Conservation (phyloP, 2,888 invertebrate genomes). For the Thymelicus lineola region DNA sequence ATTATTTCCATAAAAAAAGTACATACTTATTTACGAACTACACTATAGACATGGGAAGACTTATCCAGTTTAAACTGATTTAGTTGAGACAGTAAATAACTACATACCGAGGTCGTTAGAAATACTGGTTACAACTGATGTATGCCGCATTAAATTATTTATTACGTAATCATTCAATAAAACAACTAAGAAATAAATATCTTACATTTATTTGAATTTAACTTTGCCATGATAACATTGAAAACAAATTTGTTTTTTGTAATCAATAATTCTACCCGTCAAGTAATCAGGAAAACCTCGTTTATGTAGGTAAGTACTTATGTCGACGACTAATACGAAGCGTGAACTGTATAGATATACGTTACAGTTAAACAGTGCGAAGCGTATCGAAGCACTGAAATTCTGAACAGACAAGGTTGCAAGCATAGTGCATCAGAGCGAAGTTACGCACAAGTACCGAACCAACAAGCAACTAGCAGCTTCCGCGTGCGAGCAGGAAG, state of each 20-base stretch:
- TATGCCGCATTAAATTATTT: neutral
- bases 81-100: neutral
- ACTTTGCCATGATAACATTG: no score
- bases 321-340: no score
- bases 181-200: no score
- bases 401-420: slow-evolving; percentile 30
- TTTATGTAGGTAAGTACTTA: no score
- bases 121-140: neutral
- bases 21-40: no score
- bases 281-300: no score
- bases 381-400: slow-evolving; percentile 9
- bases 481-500: slow-evolving; percentile 83
- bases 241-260: no score
- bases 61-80: neutral
- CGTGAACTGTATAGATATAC: no score
- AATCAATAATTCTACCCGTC: no score
- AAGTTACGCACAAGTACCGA: slow-evolving; percentile 69
- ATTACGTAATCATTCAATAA: neutral
- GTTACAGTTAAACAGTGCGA: neutral
- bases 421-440: slow-evolving; percentile 40
- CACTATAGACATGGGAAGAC: neutral
- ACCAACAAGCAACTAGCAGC: slow-evolving; percentile 51
- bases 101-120: neutral
- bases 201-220: no score
- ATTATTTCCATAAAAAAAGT: no score